phyloP scores from a whole-genome alignment of 1,140 invertebrate species.

The Caerostris extrusa region DNA sequence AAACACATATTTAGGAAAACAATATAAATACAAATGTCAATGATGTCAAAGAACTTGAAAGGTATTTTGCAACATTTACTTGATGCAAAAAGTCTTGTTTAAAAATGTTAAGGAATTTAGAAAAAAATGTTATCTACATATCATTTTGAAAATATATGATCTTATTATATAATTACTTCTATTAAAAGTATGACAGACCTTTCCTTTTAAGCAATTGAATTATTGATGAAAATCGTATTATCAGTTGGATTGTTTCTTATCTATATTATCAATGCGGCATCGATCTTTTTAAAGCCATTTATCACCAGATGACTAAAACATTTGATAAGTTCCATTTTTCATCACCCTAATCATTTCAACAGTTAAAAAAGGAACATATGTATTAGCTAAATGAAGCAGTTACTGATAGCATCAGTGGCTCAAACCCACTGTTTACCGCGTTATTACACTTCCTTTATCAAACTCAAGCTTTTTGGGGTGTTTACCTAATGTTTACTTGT shows the following conservation, averaged over 20 bases:
- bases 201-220: too few species aligned
- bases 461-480: neutral
- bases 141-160: too few species aligned
- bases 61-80: too few species aligned
- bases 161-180: too few species aligned
- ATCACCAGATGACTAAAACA: constrained; percentile 7
- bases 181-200: too few species aligned
- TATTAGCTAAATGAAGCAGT: neutral
- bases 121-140: too few species aligned
- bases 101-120: too few species aligned
- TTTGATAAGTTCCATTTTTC: neutral
- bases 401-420: neutral
- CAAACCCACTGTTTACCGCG: neutral
- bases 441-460: neutral
- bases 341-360: neutral
- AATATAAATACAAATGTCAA: too few species aligned
- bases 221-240: neutral
- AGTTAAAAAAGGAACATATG: neutral
- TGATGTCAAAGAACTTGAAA: too few species aligned
- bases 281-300: neutral
- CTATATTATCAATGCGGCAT: neutral
- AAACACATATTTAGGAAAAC: too few species aligned
- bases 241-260: neutral
- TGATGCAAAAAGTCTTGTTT: too few species aligned
- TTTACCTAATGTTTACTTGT: neutral